Evolutionary conservation across 1,140 invertebrate genomes (phyloP).

Genomic region (Drosophila nasuta): DNA sequence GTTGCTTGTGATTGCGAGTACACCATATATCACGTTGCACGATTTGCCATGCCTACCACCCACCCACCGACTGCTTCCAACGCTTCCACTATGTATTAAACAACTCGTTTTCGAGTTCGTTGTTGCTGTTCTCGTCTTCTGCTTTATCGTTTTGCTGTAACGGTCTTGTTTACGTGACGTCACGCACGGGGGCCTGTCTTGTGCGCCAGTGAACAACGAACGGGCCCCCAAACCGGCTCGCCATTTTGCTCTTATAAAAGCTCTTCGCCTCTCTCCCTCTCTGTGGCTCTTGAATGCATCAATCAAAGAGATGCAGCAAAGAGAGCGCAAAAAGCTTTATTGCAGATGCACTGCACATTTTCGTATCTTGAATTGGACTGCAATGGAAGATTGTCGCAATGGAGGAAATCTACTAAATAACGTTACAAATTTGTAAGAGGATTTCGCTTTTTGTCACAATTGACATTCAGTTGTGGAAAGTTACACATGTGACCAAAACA

Average conservation of each 20-base stretch:
- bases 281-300: constrained; percentile 30
- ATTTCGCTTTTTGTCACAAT: constrained; percentile 6
- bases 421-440: not conserved
- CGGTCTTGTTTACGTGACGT: constrained; percentile 73
- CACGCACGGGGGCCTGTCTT: constrained; percentile 76
- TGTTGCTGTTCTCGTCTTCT: constrained; percentile 21
- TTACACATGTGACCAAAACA: constrained; percentile 65
- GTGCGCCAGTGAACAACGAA: constrained; percentile 38
- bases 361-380: not conserved
- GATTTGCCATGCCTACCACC: constrained; percentile 22
- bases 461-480: constrained; percentile 49
- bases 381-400: constrained; percentile 5
- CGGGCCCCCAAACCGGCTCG: constrained; percentile 73
- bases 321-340: not conserved
- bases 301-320: not conserved
- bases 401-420: constrained; percentile 28
- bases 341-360: not conserved
- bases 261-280: constrained; percentile 27
- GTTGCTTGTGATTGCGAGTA: constrained; percentile 5
- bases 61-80: not conserved
- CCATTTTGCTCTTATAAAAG: constrained; percentile 29
- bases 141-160: constrained; percentile 51
- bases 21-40: constrained; percentile 64
- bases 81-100: not conserved
- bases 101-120: constrained; percentile 53